Conservation (phyloP, 2,888 invertebrate species). For the Cephus nigrinus region DNA sequence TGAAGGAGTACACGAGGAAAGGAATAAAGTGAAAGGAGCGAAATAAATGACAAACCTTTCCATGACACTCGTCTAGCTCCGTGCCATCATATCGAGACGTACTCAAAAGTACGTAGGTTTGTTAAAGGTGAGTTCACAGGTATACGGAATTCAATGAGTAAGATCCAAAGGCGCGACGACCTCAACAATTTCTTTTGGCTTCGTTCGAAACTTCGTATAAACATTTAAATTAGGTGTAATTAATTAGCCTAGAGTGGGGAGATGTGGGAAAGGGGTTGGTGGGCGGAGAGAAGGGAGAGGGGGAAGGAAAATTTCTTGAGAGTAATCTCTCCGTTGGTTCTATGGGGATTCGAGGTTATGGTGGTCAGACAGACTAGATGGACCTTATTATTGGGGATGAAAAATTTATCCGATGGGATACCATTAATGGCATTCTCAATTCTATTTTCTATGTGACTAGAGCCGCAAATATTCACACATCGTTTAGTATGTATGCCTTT, state of each 20-base stretch:
- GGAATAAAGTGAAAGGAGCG: not conserved
- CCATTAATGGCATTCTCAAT: not conserved
- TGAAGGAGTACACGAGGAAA: not conserved
- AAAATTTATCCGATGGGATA: not conserved
- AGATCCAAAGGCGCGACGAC: conserved; percentile 57
- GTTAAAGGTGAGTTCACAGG: not conserved
- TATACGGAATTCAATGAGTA: conserved; percentile 37
- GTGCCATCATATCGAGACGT: not conserved
- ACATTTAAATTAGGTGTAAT: conserved; percentile 56
- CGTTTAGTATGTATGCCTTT: not conserved
- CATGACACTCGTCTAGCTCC: not conserved
- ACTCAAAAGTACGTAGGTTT: not conserved
- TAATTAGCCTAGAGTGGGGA: conserved; percentile 23
- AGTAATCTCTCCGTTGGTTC: not conserved
- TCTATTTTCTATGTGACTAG: not conserved
- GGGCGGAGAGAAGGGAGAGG: not conserved
- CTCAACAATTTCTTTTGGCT: conserved; percentile 63
- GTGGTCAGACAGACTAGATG: not conserved
- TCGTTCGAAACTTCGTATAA: conserved; percentile 50
- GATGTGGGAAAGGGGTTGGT: not conserved
- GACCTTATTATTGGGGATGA: not conserved
- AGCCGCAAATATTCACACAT: not conserved
- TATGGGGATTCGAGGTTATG: not conserved
- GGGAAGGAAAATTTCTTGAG: not conserved
- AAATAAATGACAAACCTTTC: not conserved